Evolutionary conservation across 92 coral and sea anemone genomes (phyloP).

Genomic region (Heliopora coerulea): DNA sequence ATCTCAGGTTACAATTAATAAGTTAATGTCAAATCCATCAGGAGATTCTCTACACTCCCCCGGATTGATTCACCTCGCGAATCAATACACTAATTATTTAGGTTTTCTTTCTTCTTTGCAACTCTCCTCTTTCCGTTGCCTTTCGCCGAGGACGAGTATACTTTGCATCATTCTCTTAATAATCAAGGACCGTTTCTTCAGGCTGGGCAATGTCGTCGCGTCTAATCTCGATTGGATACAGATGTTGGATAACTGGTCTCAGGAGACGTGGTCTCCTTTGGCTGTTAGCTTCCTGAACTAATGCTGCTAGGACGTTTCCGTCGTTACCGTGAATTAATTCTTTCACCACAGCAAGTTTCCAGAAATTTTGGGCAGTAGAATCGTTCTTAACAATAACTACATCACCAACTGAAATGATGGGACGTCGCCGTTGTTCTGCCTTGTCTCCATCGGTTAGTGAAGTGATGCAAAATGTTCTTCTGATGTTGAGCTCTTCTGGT

Average conservation of each 20-base stretch:
- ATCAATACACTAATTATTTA: no score
- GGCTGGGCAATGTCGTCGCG: not conserved
- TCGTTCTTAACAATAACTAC: slow-evolving; percentile 48
- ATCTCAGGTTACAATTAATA: no score
- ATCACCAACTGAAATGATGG: slow-evolving; percentile 33
- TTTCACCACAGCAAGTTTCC: slow-evolving; percentile 54
- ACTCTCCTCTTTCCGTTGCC: slow-evolving; percentile 9
- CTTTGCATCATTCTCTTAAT: not conserved
- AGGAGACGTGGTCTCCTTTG: slow-evolving; percentile 31
- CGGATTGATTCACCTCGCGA: no score
- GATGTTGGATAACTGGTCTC: slow-evolving; percentile 34
- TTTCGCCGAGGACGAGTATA: not conserved
- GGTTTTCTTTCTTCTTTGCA: not conserved
- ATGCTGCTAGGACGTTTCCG: slow-evolving; percentile 47
- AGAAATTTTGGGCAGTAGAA: slow-evolving; percentile 37
- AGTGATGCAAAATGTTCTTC: slow-evolving; percentile 36
- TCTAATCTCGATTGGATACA: slow-evolving; percentile 35
- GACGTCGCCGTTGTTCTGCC: not conserved
- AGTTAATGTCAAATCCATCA: no score
- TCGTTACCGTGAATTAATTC: slow-evolving; percentile 43
- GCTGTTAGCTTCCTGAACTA: slow-evolving; percentile 36
- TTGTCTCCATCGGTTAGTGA: slow-evolving; percentile 41
- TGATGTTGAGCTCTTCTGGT: slow-evolving; percentile 40
- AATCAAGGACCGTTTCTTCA: not conserved
- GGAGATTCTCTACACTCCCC: no score